phyloP scores from a whole-genome alignment of 2,888 invertebrate species.

The Apodemia zela region DNA sequence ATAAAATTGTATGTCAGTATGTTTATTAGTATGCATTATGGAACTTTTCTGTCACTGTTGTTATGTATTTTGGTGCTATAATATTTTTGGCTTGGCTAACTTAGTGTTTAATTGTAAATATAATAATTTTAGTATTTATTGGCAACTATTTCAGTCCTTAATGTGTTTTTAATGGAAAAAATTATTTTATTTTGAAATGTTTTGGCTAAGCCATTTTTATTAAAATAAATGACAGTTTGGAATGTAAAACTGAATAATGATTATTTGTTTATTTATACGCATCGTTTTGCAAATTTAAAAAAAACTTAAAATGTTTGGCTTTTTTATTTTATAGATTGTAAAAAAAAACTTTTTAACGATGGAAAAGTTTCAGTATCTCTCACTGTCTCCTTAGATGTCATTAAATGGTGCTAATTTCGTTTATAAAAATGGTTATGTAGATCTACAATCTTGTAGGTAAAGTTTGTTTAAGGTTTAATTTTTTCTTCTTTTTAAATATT shows the following conservation, averaged over 20 bases:
- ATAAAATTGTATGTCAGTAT: conserved; percentile 54
- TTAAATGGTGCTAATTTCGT: conserved; percentile 59
- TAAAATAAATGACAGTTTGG: background rate
- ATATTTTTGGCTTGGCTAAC: conserved; percentile 76
- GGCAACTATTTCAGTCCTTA: conserved; percentile 55
- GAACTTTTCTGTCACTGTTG: conserved; percentile 73
- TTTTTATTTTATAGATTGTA: conserved; percentile 39
- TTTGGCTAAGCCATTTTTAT: conserved; percentile 56
- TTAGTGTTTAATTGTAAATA: conserved; percentile 69
- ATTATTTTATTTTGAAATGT: conserved; percentile 35
- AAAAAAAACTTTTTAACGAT: conserved; percentile 53
- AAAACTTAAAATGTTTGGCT: conserved; percentile 11
- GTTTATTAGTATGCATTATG: conserved; percentile 39
- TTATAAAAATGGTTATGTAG: conserved; percentile 13
- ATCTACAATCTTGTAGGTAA: conserved; percentile 11
- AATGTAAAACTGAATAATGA: conserved; percentile 17
- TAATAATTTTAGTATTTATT: conserved; percentile 63
- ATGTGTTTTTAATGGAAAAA: conserved; percentile 41
- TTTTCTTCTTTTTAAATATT: conserved; percentile 1
- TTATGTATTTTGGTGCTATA: conserved; percentile 73
- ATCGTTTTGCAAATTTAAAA: conserved; percentile 21
- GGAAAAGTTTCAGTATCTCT: conserved; percentile 73
- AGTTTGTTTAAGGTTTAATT: conserved; percentile 2
- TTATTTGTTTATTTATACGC: conserved; percentile 20
- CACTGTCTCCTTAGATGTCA: conserved; percentile 49